Base-by-base conservation (phyloP, 1,140 invertebrate species). In the Drosophila grimshawi region DNA sequence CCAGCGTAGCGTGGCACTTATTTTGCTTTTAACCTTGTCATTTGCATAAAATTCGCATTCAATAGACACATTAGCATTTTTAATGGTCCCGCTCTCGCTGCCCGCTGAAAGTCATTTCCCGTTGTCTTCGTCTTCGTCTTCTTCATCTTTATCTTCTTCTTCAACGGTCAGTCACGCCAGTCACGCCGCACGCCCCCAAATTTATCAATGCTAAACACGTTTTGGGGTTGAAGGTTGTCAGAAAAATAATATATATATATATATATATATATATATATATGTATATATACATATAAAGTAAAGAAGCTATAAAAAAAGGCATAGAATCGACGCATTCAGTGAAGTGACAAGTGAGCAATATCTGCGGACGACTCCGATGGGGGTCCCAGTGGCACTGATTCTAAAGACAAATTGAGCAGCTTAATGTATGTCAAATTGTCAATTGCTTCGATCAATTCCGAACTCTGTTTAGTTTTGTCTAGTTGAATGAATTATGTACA, bases 21-120 rank as follows among this genome's bases (percentile, higher is more conserved):
- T 88, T 89, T 81, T 89, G 85, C 85, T 81, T 88, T 89, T 89
- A 89, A 83, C 85, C 85, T 88, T 89, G 74, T 76, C 85, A 88
- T 88, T 88, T 88, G 85, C 85, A 88, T 88, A 85, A 88, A 88
- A 89, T 70, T 88, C 85, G 85, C 85, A 88, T 88, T 88, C 55
- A 89, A 88, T 88, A 76, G 85, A 88, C 80, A 88, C 85, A 88
- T 88, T 88, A 88, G 85, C 85, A 88, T 88, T 88, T 86, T 89
- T 88, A 88, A 88, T 88, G 85, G 85, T 19, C 43, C 55, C 35
- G 33, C 61, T 10, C 32, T 33, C 5, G 66, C 48, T 76, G 76
- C 67, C 76, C 76, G 74, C 79, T 53, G 69, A 77, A 89, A 80
- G 77, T 83, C 83, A 80, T 75, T 88, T 83, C 29, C 29, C 10